Evolutionary conservation across 2,888 invertebrate genomes (phyloP).

Genomic region (Trichopoda pennipes): DNA sequence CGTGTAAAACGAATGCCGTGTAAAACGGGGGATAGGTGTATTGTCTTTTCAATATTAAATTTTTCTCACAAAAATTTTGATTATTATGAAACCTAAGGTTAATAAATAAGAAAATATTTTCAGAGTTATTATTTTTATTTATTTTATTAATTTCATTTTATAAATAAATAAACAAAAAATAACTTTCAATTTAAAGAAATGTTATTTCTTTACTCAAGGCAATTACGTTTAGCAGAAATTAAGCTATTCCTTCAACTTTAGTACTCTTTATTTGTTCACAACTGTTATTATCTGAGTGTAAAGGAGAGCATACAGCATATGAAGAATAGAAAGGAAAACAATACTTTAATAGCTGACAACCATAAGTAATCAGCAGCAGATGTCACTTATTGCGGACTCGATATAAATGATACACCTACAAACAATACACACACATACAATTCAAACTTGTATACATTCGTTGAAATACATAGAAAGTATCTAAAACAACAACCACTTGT

Average conservation of each 20-base stretch:
- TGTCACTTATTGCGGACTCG: conserved; percentile 61
- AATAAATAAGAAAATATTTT: too few relatives aligned
- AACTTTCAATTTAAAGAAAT: too few relatives aligned
- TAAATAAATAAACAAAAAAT: too few relatives aligned
- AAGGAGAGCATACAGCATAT: not conserved
- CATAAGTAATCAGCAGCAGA: conserved; percentile 63
- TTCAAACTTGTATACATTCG: not conserved
- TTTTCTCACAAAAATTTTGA: too few relatives aligned
- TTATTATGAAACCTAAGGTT: too few relatives aligned
- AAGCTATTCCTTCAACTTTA: not conserved
- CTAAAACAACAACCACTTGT: conserved; percentile 47
- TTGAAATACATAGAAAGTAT: conserved; percentile 11
- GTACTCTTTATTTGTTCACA: not conserved
- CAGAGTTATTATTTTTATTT: too few relatives aligned
- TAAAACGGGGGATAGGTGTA: too few relatives aligned
- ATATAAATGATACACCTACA: conserved; percentile 57
- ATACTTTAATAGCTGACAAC: conserved; percentile 63
- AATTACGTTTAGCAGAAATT: not conserved
- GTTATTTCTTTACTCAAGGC: too few relatives aligned
- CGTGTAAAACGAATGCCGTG: too few relatives aligned
- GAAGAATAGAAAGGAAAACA: conserved; percentile 20
- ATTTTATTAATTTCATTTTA: too few relatives aligned
- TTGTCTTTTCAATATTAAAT: too few relatives aligned
- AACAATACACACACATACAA: conserved; percentile 15
- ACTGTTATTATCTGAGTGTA: conserved; percentile 20